Percentiles rank a stretch among this genome's conserved stretches.
phyloP scores from a whole-genome alignment of 2,113 vertebrate genomes.

The Acanthochromis polyacanthus region DNA sequence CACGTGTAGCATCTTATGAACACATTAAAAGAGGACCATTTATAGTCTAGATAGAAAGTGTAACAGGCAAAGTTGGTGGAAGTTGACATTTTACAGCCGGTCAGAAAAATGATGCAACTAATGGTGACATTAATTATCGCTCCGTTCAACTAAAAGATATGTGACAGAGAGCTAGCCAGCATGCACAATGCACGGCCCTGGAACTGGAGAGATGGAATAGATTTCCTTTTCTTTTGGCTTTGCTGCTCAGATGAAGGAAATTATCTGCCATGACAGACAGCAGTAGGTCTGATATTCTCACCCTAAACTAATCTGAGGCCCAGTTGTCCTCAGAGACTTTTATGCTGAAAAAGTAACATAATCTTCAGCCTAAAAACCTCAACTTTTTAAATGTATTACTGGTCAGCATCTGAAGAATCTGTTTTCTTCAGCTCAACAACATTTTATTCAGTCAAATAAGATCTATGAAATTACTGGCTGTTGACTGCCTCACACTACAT shows the following conservation, averaged over 20 bases:
- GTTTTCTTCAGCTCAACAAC: neutral
- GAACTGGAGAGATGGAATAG: neutral
- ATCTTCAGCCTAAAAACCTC: too few species aligned
- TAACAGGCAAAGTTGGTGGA: neutral
- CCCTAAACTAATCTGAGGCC: too few species aligned
- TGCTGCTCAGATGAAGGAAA: too few species aligned
- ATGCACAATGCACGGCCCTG: neutral
- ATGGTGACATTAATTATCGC: neutral
- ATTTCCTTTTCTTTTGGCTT: too few species aligned
- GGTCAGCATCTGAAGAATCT: neutral
- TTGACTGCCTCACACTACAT: neutral
- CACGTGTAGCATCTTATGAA: slow-evolving; percentile 2
- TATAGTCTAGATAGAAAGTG: neutral
- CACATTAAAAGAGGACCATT: neutral
- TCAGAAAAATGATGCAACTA: neutral
- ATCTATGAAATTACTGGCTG: neutral
- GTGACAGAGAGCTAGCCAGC: neutral
- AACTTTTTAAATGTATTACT: too few species aligned
- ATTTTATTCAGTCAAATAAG: slow-evolving; percentile 6
- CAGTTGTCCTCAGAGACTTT: neutral
- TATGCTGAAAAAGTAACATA: neutral
- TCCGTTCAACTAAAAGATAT: neutral
- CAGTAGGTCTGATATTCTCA: too few species aligned
- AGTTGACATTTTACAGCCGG: neutral
- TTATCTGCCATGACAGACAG: too few species aligned